Conservation (phyloP, 2,888 invertebrate species). For the Ennomos fuscantarius region DNA sequence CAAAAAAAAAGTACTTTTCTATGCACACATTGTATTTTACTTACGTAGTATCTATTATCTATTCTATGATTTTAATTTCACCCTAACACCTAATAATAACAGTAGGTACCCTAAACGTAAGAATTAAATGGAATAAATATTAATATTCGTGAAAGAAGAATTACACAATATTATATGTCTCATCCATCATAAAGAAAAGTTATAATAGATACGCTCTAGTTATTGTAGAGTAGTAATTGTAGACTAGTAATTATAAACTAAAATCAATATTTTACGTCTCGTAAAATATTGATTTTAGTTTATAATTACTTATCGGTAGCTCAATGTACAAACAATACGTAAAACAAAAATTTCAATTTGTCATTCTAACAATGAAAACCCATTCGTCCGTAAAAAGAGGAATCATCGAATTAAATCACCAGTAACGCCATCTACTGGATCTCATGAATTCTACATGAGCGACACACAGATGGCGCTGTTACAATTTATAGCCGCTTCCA, state of each 20-base stretch:
- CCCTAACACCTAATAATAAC: too few species aligned
- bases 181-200: too few species aligned
- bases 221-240: too few species aligned
- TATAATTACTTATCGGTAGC: neutral
- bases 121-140: too few species aligned
- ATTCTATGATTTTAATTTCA: too few species aligned
- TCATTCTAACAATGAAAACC: conserved; percentile 30
- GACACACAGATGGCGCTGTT: conserved; percentile 68
- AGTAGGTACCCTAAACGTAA: too few species aligned
- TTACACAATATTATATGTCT: too few species aligned
- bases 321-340: neutral
- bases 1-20: too few species aligned
- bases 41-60: too few species aligned
- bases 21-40: too few species aligned
- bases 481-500: conserved; percentile 70
- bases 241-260: neutral
- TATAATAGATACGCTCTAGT: too few species aligned
- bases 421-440: conserved; percentile 75
- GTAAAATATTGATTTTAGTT: neutral
- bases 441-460: conserved; percentile 75
- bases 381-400: conserved; percentile 39
- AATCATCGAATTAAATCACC: conserved; percentile 68
- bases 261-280: neutral
- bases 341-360: conserved; percentile 9
- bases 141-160: too few species aligned